Base-by-base conservation (phyloP, 2,888 invertebrate species). In the Tiliacea aurago region DNA sequence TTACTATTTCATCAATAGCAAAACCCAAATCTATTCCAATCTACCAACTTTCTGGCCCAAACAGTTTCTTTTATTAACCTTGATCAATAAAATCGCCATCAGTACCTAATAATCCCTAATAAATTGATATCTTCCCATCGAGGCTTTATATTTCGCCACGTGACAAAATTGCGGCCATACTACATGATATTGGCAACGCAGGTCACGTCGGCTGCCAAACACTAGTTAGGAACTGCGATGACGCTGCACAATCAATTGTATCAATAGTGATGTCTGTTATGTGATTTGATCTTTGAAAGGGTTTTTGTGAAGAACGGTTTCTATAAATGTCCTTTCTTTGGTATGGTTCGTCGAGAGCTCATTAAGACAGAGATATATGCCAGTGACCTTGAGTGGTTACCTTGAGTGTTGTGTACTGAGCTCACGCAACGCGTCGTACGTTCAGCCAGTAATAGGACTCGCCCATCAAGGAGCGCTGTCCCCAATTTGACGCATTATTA, bases 181-280 rank as follows among this genome's bases (percentile, higher is more conserved):
- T 86, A 91, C 91, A 92, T 69, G 88, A 80, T 84, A 85, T 90
- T 92, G 92, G 91, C 91, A 91, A 86, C 75, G 77, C 86, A 37
- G 70, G 86, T 86, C 85, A 85, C 84, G 87, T 88, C 83, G 84
- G 79, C 81, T 89, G 92, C 91, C 92, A 91, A 92, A 86, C 86
- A 86, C 84, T 87, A 86, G 83, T 84, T 84, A 84, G 84, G 81
- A 82, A 81, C 72, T 67, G 51, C 61, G 78, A 79, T 79, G 87
- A 87, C 69, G 58, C 15, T 66, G 76, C 85, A 78, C 65, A 80
- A 85, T 86, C 87, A 86, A 80, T 83, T 78, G 83, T 69, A 69
- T 77, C 65, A 76, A 71, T 64, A 75, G 28, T 77, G 28, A 58
- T 64, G 33, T n/a, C 41, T 53, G 63, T 74, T 67, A 76, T 73